Percentiles rank a stretch among this genome's conserved stretches.
Conservation (phyloP, 2,888 invertebrate species). For the Pandemis cinnamomeana region DNA sequence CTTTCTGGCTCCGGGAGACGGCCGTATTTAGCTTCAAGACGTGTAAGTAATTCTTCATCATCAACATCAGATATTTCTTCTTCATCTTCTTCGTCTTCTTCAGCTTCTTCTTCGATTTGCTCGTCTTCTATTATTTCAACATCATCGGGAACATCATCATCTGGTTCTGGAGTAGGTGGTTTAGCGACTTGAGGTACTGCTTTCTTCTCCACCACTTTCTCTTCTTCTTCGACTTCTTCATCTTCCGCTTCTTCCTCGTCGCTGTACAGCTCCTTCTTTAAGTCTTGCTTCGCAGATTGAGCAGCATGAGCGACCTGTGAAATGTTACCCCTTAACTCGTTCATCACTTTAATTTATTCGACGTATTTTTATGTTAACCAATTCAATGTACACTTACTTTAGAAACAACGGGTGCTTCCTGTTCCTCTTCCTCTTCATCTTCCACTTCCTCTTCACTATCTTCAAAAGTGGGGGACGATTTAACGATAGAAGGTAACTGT, state of each 20-base stretch:
- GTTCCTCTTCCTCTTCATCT: slow-evolving; percentile 50
- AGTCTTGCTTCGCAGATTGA: slow-evolving; percentile 47
- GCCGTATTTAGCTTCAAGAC: slow-evolving; percentile 90
- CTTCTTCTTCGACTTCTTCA: slow-evolving; percentile 65
- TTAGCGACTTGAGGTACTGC: slow-evolving; percentile 45
- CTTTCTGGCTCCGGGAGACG: slow-evolving; percentile 84
- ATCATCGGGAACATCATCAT: slow-evolving; percentile 71
- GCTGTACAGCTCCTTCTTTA: slow-evolving; percentile 69
- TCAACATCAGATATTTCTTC: slow-evolving; percentile 87
- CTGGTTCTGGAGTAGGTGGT: slow-evolving; percentile 48
- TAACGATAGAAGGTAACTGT: slow-evolving; percentile 50
- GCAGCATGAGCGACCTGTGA: slow-evolving; percentile 53
- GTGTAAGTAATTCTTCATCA: slow-evolving; percentile 87
- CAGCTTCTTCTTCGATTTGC: slow-evolving; percentile 79
- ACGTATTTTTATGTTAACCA: background rate
- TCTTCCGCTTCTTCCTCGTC: slow-evolving; percentile 67
- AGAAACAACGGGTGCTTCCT: slow-evolving; percentile 38
- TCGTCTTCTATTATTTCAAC: slow-evolving; percentile 79
- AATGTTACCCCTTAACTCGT: slow-evolving; percentile 24
- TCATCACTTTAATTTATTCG: slow-evolving; percentile 1
- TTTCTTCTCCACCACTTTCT: slow-evolving; percentile 62
- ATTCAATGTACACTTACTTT: slow-evolving; percentile 28
- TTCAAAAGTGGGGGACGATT: slow-evolving; percentile 54
- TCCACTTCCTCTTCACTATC: slow-evolving; percentile 62
- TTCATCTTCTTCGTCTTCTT: slow-evolving; percentile 77